Base-by-base conservation (phyloP, 2,888 invertebrate species). In the Caenorhabditis sinica region DNA sequence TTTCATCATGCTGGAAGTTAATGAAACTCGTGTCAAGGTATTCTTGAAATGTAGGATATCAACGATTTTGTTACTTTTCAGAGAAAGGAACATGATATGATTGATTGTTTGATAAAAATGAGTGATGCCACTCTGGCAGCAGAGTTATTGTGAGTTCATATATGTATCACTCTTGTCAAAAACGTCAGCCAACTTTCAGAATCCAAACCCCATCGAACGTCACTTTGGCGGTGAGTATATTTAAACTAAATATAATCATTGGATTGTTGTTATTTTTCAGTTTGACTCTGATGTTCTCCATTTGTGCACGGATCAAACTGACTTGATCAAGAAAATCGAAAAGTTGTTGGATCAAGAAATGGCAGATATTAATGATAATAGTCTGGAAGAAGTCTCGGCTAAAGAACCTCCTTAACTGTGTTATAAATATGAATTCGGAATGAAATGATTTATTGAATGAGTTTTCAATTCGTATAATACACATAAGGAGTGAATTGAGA, bases 1-100 rank as follows among this genome's bases (percentile, higher is more conserved):
- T 45, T 79, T 79, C 9, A 65, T 72, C 4, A 79, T 79, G 79
- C 2, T 79, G 9, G 79, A 79, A 53, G 63, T 79, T 45, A 72
- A 79, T 36, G 79, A 79, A 33, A 17, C 4, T 8, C 36, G 71
- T 25, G 63, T 69, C 15, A 69, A 68, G 45, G 69, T 69, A 56
- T 20, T n/a, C 17, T 49, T n/a, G 5, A 20, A n/a, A n/a, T n/a
- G 3, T 5, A 8, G 5, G 11, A 20, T 20, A 30, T 49, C 30
- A 69, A 69, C n/a, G 30, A 23, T 17, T 17, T 15, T 0, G 8
- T 28, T 20, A 23, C 6, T 33, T 73, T 74, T 36, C 28, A 66
- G 68, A 68, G 45, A 33, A 79, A 79, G n/a, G 79, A 79, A 36
- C n/a, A 40, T n/a, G 79, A 79, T 40, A 65, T 79, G 79, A 65